Conservation (phyloP, 2,888 invertebrate genomes). For the Lagria hirta region DNA sequence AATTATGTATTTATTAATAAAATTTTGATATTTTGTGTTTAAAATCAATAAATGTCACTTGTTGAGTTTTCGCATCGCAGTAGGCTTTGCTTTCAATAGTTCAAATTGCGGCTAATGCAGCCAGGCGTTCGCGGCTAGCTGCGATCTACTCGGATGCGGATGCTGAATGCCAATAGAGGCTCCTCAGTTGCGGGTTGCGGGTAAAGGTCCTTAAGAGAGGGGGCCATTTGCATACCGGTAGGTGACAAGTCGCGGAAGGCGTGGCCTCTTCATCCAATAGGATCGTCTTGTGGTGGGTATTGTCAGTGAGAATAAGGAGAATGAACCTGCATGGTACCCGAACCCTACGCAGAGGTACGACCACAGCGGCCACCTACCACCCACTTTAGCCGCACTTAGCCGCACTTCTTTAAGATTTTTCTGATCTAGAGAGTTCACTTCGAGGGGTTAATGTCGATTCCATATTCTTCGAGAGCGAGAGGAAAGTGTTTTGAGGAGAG, state of each 20-base stretch:
- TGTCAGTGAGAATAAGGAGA: constrained; percentile 48
- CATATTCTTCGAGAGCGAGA: constrained; percentile 31
- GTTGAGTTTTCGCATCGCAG: no score
- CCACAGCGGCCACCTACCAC: constrained; percentile 43
- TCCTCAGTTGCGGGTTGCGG: constrained; percentile 24
- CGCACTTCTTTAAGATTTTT: no score
- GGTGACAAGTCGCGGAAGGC: constrained; percentile 56
- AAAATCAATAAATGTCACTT: no score
- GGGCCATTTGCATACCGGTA: constrained; percentile 57
- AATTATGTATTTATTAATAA: no score
- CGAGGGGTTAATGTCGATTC: constrained; percentile 41
- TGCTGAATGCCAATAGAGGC: constrained; percentile 28
- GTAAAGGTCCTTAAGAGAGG: constrained; percentile 37
- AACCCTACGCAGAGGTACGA: constrained; percentile 44
- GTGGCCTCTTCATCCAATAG: constrained; percentile 50
- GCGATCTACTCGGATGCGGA: constrained; percentile 11
- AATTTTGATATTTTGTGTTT: no score
- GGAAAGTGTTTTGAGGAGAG: no score
- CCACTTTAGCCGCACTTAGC: constrained; percentile 35
- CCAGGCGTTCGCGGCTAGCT: constrained; percentile 10
- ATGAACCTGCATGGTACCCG: constrained; percentile 53
- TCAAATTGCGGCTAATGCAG: not conserved
- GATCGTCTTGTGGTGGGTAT: constrained; percentile 42
- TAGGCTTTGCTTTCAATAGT: no score
- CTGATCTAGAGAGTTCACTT: no score